Evolutionary conservation across 2,113 vertebrate species (phyloP).

Genomic region (Verasper variegatus): DNA sequence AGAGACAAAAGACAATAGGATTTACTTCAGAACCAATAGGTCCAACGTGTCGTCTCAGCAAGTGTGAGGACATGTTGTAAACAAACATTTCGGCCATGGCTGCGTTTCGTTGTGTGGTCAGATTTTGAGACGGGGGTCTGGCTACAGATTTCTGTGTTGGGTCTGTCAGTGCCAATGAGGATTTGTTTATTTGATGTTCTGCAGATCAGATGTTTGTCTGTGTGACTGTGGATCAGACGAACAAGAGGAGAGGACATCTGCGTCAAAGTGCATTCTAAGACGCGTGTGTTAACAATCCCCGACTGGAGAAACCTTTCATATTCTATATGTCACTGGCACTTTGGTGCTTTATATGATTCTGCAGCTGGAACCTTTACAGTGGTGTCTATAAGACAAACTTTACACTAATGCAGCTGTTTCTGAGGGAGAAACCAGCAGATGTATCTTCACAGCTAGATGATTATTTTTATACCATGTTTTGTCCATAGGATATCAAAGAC

Average conservation of each 20-base stretch:
- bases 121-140: conserved; percentile 2
- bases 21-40: neutral
- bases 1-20: conserved; percentile 8
- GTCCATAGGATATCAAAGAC: neutral
- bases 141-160: neutral
- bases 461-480: too few relatives aligned
- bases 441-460: too few relatives aligned
- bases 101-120: neutral
- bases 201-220: neutral
- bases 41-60: neutral
- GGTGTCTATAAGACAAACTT: neutral
- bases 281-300: too few relatives aligned
- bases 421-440: too few relatives aligned
- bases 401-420: too few relatives aligned
- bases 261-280: conserved; percentile 10
- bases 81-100: neutral
- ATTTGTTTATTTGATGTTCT: conserved; percentile 17
- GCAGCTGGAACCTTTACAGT: neutral
- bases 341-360: neutral
- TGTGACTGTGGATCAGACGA: conserved; percentile 3
- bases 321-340: neutral
- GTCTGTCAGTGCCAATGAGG: neutral
- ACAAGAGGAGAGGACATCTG: conserved; percentile 36
- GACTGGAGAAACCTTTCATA: neutral
- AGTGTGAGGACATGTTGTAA: conserved; percentile 6